Base-by-base conservation (phyloP, 2,888 invertebrate genomes). In the Phyto melanocephala region DNA sequence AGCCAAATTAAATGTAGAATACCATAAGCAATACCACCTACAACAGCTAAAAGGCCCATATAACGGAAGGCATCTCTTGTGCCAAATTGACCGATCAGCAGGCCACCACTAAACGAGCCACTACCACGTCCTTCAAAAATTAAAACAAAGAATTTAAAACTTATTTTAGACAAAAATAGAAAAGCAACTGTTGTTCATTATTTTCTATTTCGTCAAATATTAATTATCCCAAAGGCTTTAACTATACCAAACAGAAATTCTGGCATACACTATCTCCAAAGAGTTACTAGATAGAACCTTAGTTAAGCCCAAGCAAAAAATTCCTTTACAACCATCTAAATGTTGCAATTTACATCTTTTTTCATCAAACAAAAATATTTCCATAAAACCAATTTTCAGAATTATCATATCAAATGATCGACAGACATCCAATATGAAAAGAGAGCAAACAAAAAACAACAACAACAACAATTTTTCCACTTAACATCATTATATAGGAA, bases 71-170 rank as follows among this genome's bases (percentile, higher is more conserved):
- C 94, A 87, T 95, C 94, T 76, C 96, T 92, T 6, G 95, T 96
- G 0, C 95, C 96, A 52, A 95, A 92, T 67, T 94, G 94, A 0
- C 95, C 95, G 83, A 96, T 96, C 11, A 96, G 92, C 15, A 95
- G 92, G 52, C 96, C 96, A 20, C 96, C 96, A 7, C 95, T 93
- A 84, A 96, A 96, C 87, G 95, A 95, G 20, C 96, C 96, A 87
- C 95, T 95, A 37, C 96, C 96, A 85, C 95, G 93, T 5, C 96
- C 95, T 91, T 7, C 13, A 77, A 56, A 22, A 28, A 15, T 20
- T 22, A 65, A 6, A 5, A 6, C 6, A 28, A 6, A 28, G 6
- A 5, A 6, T 28, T 28, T 28, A 5, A 28, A n/a, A n/a, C n/a
- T 28, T 28, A 28, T 28, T 28, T 28, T 6, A 5, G 28, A n/a